Evolutionary conservation across 2,888 invertebrate species (phyloP).

Genomic region (Tipula lateralis): DNA sequence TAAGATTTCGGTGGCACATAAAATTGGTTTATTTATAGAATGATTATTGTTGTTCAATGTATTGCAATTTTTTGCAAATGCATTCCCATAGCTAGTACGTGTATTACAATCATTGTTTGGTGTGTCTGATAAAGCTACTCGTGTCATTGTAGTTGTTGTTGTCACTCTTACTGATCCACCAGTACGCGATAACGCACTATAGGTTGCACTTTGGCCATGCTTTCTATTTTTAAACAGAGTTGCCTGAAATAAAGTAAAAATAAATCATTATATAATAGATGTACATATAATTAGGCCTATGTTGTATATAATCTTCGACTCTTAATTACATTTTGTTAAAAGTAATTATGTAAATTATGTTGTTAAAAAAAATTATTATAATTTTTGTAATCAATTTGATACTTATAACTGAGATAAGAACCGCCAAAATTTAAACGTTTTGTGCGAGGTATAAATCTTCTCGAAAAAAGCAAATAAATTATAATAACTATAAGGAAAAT

Average conservation of each 20-base stretch:
- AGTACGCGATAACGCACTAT: conserved; percentile 44
- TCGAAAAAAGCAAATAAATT: too few species aligned
- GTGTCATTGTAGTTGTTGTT: conserved; percentile 42
- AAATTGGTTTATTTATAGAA: neutral
- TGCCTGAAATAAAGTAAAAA: conserved; percentile 38
- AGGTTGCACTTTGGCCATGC: conserved; percentile 44
- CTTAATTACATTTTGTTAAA: too few species aligned
- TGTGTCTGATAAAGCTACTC: neutral
- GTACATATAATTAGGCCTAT: too few species aligned
- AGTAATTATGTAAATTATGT: too few species aligned
- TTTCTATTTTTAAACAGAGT: conserved; percentile 44
- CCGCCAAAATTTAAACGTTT: too few species aligned
- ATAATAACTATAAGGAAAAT: too few species aligned
- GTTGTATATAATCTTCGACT: too few species aligned
- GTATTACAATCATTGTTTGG: neutral
- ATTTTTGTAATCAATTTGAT: too few species aligned
- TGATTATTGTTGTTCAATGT: neutral
- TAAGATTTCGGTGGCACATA: neutral
- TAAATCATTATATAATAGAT: too few species aligned
- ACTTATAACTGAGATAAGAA: too few species aligned
- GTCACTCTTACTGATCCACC: conserved; percentile 47
- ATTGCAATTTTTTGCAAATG: neutral
- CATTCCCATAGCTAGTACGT: neutral
- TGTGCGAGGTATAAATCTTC: too few species aligned
- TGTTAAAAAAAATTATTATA: too few species aligned